phyloP scores from a whole-genome alignment of 2,888 invertebrate species.

The Seladonia tumulorum region DNA sequence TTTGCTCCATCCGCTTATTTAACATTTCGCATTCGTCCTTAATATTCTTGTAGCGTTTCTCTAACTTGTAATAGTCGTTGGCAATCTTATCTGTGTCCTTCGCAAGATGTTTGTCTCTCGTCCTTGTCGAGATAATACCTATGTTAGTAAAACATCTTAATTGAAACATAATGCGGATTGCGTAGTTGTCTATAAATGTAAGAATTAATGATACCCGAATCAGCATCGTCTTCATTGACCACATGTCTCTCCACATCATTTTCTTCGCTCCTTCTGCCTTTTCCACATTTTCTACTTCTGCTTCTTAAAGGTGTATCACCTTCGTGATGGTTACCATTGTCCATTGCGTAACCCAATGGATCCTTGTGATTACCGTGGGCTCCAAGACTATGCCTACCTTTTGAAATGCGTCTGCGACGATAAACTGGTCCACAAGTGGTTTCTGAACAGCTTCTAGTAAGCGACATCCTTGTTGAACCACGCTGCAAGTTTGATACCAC shows the following conservation, averaged over 20 bases:
- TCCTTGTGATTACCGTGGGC: conserved; percentile 37
- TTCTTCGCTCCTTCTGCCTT: conserved; percentile 70
- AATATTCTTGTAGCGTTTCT: conserved; percentile 69
- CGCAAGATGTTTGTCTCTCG: conserved; percentile 13
- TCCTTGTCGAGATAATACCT: conserved; percentile 1
- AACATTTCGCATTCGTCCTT: conserved; percentile 69
- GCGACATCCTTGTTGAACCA: not conserved
- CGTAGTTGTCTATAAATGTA: not conserved
- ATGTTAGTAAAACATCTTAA: not conserved
- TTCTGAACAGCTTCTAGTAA: conserved; percentile 65
- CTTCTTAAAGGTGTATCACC: conserved; percentile 54
- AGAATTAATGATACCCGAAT: conserved; percentile 51
- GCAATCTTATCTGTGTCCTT: conserved; percentile 24
- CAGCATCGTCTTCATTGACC: conserved; percentile 59
- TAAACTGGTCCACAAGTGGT: conserved; percentile 65
- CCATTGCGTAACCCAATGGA: conserved; percentile 34
- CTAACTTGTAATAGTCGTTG: conserved; percentile 75
- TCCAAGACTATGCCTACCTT: conserved; percentile 59
- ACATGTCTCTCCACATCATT: conserved; percentile 64
- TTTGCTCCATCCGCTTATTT: conserved; percentile 64
- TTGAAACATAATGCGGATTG: not conserved
- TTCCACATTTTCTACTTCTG: conserved; percentile 70
- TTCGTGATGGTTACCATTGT: conserved; percentile 47
- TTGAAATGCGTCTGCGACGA: conserved; percentile 65
- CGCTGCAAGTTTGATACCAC: not conserved